A percentile compares a stretch with the other conserved stretches of the same genome.
These are phyloP conservation scores for Aethes cnicana DNA, from an alignment of 2,888 invertebrate genomes.

Conservation along the genomic window DNA sequence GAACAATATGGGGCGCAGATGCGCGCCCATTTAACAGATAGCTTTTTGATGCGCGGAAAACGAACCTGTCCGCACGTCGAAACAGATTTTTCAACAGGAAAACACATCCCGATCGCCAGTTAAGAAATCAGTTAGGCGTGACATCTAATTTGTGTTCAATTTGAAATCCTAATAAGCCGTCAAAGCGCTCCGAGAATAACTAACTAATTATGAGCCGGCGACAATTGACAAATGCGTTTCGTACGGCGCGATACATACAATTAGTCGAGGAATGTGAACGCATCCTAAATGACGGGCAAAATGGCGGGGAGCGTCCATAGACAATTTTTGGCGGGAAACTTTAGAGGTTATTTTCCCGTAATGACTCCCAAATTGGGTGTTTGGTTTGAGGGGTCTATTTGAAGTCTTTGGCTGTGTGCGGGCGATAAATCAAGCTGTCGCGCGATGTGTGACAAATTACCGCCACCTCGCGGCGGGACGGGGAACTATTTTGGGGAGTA, in stretches of 20 bases:
- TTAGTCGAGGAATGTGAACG: conserved; percentile 68
- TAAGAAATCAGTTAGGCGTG: conserved; percentile 73
- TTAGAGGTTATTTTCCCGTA: conserved; percentile 65
- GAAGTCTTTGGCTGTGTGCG: conserved; percentile 70
- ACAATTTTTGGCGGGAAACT: conserved; percentile 59
- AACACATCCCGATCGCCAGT: conserved; percentile 32
- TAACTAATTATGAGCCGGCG: conserved; percentile 75
- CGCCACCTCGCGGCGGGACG: conserved; percentile 56
- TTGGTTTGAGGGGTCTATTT: conserved; percentile 72
- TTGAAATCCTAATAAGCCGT: conserved; percentile 81
- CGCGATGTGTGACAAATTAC: conserved; percentile 73
- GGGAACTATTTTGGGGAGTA: conserved; percentile 51
- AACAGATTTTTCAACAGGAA: conserved; percentile 57
- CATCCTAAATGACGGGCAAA: conserved; percentile 44
- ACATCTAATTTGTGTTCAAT: conserved; percentile 81
- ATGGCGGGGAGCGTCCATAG: conserved; percentile 44
- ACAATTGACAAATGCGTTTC: conserved; percentile 80
- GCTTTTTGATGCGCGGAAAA: conserved; percentile 77
- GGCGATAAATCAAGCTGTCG: conserved; percentile 76
- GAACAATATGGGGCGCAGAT: conserved; percentile 26
- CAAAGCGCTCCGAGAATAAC: conserved; percentile 77
- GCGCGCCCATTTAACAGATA: conserved; percentile 51
- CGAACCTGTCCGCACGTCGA: conserved; percentile 65
- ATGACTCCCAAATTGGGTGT: conserved; percentile 70
- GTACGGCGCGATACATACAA: conserved; percentile 73